Evolutionary conservation across 1,140 invertebrate species (phyloP), one percentile per base, ranked within the genome.

Genomic region (Musca vetustissima): DNA sequence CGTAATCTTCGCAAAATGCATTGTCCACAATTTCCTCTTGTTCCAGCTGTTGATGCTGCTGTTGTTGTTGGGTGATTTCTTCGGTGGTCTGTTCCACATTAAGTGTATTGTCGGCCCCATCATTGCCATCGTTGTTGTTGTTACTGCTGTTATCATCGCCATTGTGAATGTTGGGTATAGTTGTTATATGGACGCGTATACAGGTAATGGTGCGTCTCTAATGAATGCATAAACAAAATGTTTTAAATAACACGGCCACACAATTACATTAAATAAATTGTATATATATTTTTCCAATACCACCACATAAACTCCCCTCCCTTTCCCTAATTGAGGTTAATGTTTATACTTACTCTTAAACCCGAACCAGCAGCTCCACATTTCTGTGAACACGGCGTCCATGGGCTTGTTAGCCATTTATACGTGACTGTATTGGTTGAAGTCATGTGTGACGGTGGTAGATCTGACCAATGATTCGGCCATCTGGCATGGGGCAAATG

Each of bases 381-480:
- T 11, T 90, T 89, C 74, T 92, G 89, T 2, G 92, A 94, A 83
- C 96, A 98, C 28, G 88, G 85, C 1, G 93, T 93, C 93, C 93
- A 96, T 25, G 92, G 88, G 1, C 91, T 90, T 7, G 91, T 88
- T 70, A 89, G 85, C 93, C 93, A 96, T 73, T 90, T 88, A 76
- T 93, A 93, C 74, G 89, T 85, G 69, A 89, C 83, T 87, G 77
- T 70, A 65, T 76, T 68, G 48, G 47, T 47, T 85, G 83, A 82
- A 83, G 85, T 75, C 25, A 67, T 52, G 57, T 66, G 25, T 43
- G 57, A 25, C 43, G 47, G 17, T 73, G 72, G 32, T 21, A 24
- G 9, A 48, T 64, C 22, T 50, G 47, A 52, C 64, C 43, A 49
- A 50, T 69, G 67, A 50, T 69, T 69, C 15, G 66, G 69, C 69